Percentiles rank a stretch among this genome's conserved stretches.
phyloP scores from a whole-genome alignment of 2,797 vertebrate genomes.

The Hybognathus amarus region DNA sequence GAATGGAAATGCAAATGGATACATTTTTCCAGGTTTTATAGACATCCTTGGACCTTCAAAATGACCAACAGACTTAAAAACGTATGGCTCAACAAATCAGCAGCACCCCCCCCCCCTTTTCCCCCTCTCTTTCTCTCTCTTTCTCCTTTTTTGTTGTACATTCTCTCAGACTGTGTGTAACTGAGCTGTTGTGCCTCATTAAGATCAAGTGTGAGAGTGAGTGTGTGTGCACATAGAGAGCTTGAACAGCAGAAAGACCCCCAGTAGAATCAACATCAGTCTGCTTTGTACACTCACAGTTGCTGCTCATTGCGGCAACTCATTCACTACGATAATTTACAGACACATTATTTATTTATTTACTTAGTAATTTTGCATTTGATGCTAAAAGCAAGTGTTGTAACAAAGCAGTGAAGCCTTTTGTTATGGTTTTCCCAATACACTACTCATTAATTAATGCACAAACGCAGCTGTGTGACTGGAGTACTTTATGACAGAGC shows the following conservation, averaged over 20 bases:
- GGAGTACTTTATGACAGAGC: neutral
- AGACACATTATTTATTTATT: constrained; percentile 3
- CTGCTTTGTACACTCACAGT: constrained; percentile 26
- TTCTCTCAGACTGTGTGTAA: constrained; percentile 15
- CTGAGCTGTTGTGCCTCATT: constrained; percentile 40
- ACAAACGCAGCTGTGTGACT: constrained; percentile 25
- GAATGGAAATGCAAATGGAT: neutral
- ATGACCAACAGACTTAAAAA: constrained; percentile 16
- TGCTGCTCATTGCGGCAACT: neutral
- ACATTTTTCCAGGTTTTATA: neutral
- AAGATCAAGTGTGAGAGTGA: constrained; percentile 18
- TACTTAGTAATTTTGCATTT: neutral
- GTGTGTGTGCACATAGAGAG: constrained; percentile 13
- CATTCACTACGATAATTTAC: neutral
- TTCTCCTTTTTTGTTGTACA: constrained; percentile 33
- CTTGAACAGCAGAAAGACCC: constrained; percentile 22
- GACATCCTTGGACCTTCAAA: neutral
- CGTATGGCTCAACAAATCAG: constrained; percentile 16
- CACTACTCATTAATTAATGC: neutral
- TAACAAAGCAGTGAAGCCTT: neutral
- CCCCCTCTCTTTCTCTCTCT: constrained; percentile 49
- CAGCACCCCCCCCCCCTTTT: too few relatives aligned
- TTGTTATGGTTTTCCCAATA: constrained; percentile 18
- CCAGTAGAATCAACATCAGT: constrained; percentile 1
- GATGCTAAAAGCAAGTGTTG: neutral